Conservation (phyloP, 2,888 invertebrate species). For the Folsomia candida region DNA sequence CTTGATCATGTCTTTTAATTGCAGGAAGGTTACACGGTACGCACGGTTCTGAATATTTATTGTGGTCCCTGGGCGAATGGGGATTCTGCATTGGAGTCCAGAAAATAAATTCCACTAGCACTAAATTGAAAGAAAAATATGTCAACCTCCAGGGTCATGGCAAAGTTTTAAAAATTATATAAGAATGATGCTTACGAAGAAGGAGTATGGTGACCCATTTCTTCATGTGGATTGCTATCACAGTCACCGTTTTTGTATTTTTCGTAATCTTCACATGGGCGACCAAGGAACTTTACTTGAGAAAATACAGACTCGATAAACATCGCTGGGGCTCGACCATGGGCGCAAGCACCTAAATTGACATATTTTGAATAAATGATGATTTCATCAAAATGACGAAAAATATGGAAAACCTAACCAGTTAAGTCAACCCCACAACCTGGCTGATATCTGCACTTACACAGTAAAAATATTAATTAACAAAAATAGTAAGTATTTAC, state of each 20-base stretch:
- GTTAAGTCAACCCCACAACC: conserved; percentile 6
- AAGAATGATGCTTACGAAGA: conserved; percentile 3
- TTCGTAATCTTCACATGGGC: neutral
- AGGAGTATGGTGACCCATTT: conserved; percentile 11
- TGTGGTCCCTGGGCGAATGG: conserved; percentile 13
- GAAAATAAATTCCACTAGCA: conserved; percentile 7
- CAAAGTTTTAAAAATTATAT: neutral
- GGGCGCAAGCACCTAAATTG: neutral
- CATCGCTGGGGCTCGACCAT: neutral
- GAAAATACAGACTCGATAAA: neutral
- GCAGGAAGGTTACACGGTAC: no score
- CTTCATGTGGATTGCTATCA: neutral
- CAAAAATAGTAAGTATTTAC: no score
- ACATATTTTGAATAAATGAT: no score
- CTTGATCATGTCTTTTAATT: no score
- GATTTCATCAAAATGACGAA: no score
- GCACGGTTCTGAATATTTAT: no score
- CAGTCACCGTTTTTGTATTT: neutral
- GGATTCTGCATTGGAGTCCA: conserved; percentile 10
- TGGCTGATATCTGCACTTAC: conserved; percentile 5
- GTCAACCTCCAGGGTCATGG: no score
- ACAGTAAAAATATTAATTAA: no score
- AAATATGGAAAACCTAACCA: neutral
- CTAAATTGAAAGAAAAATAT: neutral
- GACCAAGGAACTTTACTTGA: neutral